Evolutionary conservation across 2,888 invertebrate species (phyloP).

Genomic region (Mesorhabditis spiculigera): DNA sequence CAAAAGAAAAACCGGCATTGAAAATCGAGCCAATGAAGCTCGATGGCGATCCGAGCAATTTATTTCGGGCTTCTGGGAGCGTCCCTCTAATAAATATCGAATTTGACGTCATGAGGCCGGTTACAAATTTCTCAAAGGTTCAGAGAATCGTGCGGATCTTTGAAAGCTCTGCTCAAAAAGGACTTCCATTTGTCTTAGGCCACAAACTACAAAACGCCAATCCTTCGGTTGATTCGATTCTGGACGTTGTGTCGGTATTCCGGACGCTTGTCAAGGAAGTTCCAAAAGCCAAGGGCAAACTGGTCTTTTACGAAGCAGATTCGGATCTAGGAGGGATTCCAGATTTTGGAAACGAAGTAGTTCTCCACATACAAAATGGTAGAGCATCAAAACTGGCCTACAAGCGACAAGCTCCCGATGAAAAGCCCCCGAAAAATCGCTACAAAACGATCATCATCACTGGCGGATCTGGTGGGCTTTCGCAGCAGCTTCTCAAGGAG

Average conservation of each 20-base stretch:
- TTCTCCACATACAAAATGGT: not conserved
- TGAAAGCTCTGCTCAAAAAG: too few relatives aligned
- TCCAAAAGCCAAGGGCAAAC: not conserved
- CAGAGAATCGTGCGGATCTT: conserved; percentile 7
- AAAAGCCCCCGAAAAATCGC: not conserved
- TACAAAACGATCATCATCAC: conserved; percentile 25
- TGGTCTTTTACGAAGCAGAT: not conserved
- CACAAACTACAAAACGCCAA: too few relatives aligned
- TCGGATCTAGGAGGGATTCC: not conserved
- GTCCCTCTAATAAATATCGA: too few relatives aligned
- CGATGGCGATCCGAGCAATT: too few relatives aligned
- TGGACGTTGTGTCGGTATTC: not conserved
- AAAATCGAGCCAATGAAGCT: too few relatives aligned
- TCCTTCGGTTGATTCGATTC: too few relatives aligned
- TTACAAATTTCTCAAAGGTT: conserved; percentile 14
- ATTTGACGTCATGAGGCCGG: too few relatives aligned
- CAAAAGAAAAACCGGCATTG: too few relatives aligned
- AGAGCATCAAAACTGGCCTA: too few relatives aligned
- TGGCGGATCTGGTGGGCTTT: conserved; percentile 48
- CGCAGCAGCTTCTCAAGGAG: conserved; percentile 20
- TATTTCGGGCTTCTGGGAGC: too few relatives aligned
- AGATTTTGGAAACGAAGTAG: not conserved
- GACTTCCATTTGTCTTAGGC: too few relatives aligned
- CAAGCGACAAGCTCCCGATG: not conserved
- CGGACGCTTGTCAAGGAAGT: not conserved